Base-by-base conservation (phyloP, 2,113 vertebrate genomes). In the Hirundichthys speculiger region DNA sequence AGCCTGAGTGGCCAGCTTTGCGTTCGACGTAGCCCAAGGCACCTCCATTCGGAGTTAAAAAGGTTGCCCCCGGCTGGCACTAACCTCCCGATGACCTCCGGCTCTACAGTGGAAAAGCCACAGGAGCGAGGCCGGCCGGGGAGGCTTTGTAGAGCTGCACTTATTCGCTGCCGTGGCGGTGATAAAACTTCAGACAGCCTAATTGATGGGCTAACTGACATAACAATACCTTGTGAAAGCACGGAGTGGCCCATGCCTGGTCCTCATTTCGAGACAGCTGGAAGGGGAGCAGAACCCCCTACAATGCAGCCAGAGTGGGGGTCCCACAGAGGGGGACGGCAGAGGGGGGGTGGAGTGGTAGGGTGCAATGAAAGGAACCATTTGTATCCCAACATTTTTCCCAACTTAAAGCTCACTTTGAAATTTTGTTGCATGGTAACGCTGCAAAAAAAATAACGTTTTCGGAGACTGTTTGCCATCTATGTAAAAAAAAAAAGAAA, bases 111-210 rank as follows among this genome's bases (percentile, higher is more conserved):
- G 94, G 92, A 92, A 84, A 94, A 93, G 92, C 94, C 89, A 92
- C 94, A 92, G 95, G 94, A 90, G 91, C 90, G 87, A 88, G 93
- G 93, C 92, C 88, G 91, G 92, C 75, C 75, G 88, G 93, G 91
- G 92, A 94, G 93, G 93, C 93, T 96, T 92, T 95, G 94, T 96
- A 93, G 92, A 94, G 92, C 94, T 83, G 94, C 91, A 91, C 94
- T 96, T 96, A 95, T 93, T 92, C 93, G 95, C 95, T 88, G 93
- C 95, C 94, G 94, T 87, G 91, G 90, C 88, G 96, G 97, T 95
- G 95, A 98, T 99, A 98, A 99, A 99, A 98, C 95, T 97, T 98
- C 94, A 98, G 96, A 98, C 96, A 96, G 94, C 92, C 95, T 98
- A 98, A 98, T 99, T 97, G 97, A 98, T 98, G 96, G 96, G 94